Evolutionary conservation across 2,113 vertebrate species (phyloP), one percentile per base, ranked within the genome.

Genomic region (Menura novaehollandiae): DNA sequence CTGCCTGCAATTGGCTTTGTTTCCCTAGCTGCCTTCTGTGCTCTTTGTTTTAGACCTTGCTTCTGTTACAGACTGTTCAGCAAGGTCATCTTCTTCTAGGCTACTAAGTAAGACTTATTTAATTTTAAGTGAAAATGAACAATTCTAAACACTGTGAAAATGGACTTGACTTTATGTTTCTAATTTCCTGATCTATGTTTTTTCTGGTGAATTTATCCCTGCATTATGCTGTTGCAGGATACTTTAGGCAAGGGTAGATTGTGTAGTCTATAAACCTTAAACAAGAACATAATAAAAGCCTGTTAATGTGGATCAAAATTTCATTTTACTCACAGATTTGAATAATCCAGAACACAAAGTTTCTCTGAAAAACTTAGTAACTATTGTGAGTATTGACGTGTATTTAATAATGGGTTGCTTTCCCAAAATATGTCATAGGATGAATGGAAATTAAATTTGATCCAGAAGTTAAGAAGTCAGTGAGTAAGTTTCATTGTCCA

Each of bases 41-140:
- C 41, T 90, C 79, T 97, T 94, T 97, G 88, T 95, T 97, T 80
- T 64, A 89, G 91, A 81, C 63, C 41, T 80, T 92, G 58, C 64
- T 88, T 85, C 88, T 94, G 75, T 83, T 92, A 69, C 44, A 72
- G 44, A 32, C 55, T 88, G 27, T 68, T 96, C 37, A 88, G 74
- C 2, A 3, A 82, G 52, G 39, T 89, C 73, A 55, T 75, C 33
- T 87, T 35, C 44, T 94, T 35, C 33, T 59, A 69, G 30, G 27
- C 60, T 81, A 32, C 52, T 10, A 20, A 75, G 26, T 26, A 60
- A 58, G 28, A 30, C 30, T 77, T 60, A 24, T 0, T 78, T 68
- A 26, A 63, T 68, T 82, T 90, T 43, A 68, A 88, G 41, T 62
- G 55, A 62, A 94, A 92, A 64, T 28, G 4, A 91, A 26, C 19